Base-by-base conservation (phyloP, 1,140 invertebrate species). In the Drosophila nigrodunni region DNA sequence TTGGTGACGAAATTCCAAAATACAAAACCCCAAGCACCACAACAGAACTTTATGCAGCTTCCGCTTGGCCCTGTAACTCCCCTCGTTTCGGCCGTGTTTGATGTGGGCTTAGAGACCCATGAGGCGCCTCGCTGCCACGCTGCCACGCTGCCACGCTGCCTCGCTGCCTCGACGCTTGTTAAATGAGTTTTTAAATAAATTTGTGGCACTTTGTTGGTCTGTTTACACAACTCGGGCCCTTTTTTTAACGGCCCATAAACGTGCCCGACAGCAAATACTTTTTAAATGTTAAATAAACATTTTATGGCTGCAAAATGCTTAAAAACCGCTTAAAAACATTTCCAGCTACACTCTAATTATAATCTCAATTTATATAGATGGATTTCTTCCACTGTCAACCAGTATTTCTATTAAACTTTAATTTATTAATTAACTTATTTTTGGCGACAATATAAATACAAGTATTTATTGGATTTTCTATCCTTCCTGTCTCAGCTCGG, bases 111-210 rank as follows among this genome's bases (percentile, higher is more conserved):
- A 89, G 85, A 68, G 85, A 68, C 58, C 74, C 35, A 52, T 39
- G 37, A 76, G 72, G 62, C 62, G 66, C 25, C 78, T 62, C 71
- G 50, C 62, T 76, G 47, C 61, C n/a, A n/a, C n/a, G n/a, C n/a
- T n/a, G n/a, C n/a, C n/a, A n/a, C n/a, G n/a, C n/a, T n/a, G n/a
- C n/a, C n/a, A n/a, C n/a, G n/a, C n/a, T n/a, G n/a, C n/a, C n/a
- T 64, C 35, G 43, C 59, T 78, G 65, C 44, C 59, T 59, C 66
- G 47, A 35, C 59, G 82, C 64, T 74, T 74, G 83, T 72, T 89
- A 80, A 89, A 89, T 89, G 80, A 87, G 85, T 85, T 89, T 85
- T 89, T 83, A 89, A 89, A 85, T 89, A 89, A 89, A 89, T 85
- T 89, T 83, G 47, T 64, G 74, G 67, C 77, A 78, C 71, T 88